Conservation (phyloP, 2,113 vertebrate genomes). For the Eclectus roratus region DNA sequence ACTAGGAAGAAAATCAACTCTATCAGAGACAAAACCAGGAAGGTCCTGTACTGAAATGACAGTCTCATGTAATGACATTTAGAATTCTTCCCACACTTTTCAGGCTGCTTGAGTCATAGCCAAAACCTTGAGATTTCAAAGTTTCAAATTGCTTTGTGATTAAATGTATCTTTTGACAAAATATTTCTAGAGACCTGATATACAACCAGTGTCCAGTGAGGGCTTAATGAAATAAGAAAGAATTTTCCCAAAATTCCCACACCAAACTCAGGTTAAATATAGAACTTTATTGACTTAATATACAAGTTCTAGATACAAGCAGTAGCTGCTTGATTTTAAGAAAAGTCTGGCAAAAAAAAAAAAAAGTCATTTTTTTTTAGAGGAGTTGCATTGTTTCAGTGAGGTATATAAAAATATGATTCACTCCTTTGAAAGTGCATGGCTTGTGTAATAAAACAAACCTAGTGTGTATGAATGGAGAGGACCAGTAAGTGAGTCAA, state of each 20-base stretch:
- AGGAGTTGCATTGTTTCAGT: background rate
- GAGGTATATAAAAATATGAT: background rate
- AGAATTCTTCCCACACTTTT: background rate
- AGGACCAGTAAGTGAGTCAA: background rate
- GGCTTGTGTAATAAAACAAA: background rate
- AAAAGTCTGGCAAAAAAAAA: background rate
- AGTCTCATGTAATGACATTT: background rate
- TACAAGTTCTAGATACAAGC: background rate
- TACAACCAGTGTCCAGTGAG: background rate
- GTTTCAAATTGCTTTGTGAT: background rate
- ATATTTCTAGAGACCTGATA: background rate
- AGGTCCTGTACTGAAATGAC: background rate
- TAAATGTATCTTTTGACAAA: background rate
- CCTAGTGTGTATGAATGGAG: background rate
- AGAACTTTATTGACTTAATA: background rate
- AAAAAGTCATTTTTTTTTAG: background rate
- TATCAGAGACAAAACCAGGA: background rate
- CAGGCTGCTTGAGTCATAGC: background rate
- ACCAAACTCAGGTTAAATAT: background rate
- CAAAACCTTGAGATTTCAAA: background rate
- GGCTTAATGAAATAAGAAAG: background rate
- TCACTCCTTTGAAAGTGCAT: background rate
- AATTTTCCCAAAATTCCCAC: background rate
- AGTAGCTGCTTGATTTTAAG: background rate
- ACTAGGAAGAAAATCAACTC: background rate